Evolutionary conservation across 92 coral and sea anemone genomes (phyloP), one percentile per base, ranked within the genome.

Genomic region (Virgularia gustaviana): DNA sequence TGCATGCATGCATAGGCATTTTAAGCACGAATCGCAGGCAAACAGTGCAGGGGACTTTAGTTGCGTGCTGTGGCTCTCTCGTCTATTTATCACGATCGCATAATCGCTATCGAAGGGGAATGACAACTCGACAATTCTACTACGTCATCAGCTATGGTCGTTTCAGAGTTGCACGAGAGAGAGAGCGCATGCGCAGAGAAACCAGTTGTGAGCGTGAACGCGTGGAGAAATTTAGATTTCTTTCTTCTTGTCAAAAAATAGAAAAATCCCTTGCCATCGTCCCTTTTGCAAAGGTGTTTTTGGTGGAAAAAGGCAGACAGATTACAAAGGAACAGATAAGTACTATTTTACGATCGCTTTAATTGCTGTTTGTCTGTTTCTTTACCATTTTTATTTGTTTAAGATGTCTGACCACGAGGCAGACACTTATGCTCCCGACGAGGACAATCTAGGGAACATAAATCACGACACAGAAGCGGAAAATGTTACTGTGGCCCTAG

Each of bases 161-260:
- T 63, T 63, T 36, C 49, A 34, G 70, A 63, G 70, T 63, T 63
- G 70, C 33, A 60, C 67, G 43, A 60, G 67, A 32, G 47, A 60
- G 44, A 15, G 44, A 42, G 16, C 42, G 44, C 67, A 57, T 16
- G 34, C 42, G 24, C 42, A 19, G n/a, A 47, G 22, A 47, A 47
- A 47, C 55, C 55, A 47, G n/a, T 47, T 47, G 55, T 47, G 55
- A 4, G 5, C 5, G n/a, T 4, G 20, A 15, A 15, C 55, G 7
- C n/a, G 55, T 15, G 7, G 22, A 47, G 22, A 47, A 25, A 47
- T 25, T 47, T 3, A 47, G 3, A 15, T 47, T 3, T 15, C 22
- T 47, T 47, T 15, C 7, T 4, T 47, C 55, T 47, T n/a, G n/a
- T n/a, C n/a, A n/a, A n/a, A n/a, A n/a, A n/a, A n/a, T n/a, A n/a